Percentiles rank a stretch among this genome's conserved stretches.
Conservation (phyloP, 2,797 vertebrate species). For the Zonotrichia albicollis region DNA sequence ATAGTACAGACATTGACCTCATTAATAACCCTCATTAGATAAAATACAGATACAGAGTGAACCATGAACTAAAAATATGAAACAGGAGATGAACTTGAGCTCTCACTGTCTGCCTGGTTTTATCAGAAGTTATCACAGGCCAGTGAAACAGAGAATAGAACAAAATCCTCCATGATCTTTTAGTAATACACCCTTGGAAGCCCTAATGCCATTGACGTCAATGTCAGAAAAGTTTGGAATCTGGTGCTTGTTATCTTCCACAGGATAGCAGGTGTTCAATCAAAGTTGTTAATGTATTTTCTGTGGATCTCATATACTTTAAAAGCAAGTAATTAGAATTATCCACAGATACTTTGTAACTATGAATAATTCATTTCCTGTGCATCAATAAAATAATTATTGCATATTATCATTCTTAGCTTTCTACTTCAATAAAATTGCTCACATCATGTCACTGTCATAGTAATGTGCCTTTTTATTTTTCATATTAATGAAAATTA, state of each 20-base stretch:
- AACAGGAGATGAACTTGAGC: neutral
- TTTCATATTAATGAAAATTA: slow-evolving; percentile 66
- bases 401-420: slow-evolving; percentile 79
- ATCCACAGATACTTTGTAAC: slow-evolving; percentile 76
- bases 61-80: neutral
- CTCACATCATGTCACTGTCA: slow-evolving; percentile 66
- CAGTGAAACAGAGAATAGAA: neutral
- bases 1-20: neutral
- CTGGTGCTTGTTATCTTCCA: slow-evolving; percentile 26
- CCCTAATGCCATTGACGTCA: slow-evolving; percentile 5
- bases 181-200: neutral
- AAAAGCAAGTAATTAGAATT: slow-evolving; percentile 81
- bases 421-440: slow-evolving; percentile 79
- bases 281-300: slow-evolving; percentile 77
- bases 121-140: neutral
- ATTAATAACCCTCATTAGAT: neutral
- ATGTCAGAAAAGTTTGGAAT: slow-evolving; percentile 22
- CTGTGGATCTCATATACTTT: slow-evolving; percentile 73
- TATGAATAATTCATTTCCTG: slow-evolving; percentile 80
- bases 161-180: neutral
- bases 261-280: slow-evolving; percentile 74
- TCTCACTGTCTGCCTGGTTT: neutral
- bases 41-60: neutral
- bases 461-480: slow-evolving; percentile 65
- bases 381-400: slow-evolving; percentile 81